Percentiles rank a stretch among this genome's conserved stretches.
These are phyloP conservation scores for Proales similis DNA, from an alignment of 1,140 invertebrate species.

Conservation along the genomic window DNA sequence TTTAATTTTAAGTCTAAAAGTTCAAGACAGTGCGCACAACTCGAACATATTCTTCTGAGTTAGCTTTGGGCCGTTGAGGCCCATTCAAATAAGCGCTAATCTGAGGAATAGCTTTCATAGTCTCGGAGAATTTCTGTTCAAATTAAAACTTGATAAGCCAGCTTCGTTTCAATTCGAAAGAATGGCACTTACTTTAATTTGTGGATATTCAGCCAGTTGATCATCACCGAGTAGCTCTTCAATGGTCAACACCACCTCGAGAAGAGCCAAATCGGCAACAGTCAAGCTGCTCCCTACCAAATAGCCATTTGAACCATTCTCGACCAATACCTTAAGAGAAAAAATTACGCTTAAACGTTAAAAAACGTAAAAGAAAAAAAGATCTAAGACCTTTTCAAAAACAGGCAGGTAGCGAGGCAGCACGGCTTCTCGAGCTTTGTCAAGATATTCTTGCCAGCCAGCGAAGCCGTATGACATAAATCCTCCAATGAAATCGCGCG, in stretches of 20 bases:
- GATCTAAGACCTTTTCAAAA: neutral
- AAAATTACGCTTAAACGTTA: no score
- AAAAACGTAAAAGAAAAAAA: neutral
- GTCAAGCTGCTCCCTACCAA: slow-evolving; percentile 19
- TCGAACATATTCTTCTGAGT: slow-evolving; percentile 34
- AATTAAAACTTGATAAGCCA: neutral
- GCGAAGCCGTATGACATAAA: slow-evolving; percentile 33
- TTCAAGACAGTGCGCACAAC: no score
- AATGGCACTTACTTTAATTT: slow-evolving; percentile 36
- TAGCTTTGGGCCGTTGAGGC: slow-evolving; percentile 1
- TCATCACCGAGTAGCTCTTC: slow-evolving; percentile 31
- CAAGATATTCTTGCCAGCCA: slow-evolving; percentile 19
- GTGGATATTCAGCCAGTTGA: slow-evolving; percentile 15
- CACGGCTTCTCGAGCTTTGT: slow-evolving; percentile 15
- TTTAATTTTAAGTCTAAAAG: no score
- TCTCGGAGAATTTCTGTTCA: slow-evolving; percentile 18
- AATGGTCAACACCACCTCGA: slow-evolving; percentile 28
- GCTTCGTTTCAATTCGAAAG: neutral
- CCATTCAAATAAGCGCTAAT: slow-evolving; percentile 19
- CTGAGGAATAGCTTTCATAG: slow-evolving; percentile 14
- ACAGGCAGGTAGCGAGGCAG: slow-evolving; percentile 28
- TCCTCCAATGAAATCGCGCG: slow-evolving; percentile 15
- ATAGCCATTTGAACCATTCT: slow-evolving; percentile 28
- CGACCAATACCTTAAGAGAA: neutral
- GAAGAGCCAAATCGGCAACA: slow-evolving; percentile 22